Evolutionary conservation across 1,140 invertebrate species (phyloP).

Genomic region (Papilio machaon): DNA sequence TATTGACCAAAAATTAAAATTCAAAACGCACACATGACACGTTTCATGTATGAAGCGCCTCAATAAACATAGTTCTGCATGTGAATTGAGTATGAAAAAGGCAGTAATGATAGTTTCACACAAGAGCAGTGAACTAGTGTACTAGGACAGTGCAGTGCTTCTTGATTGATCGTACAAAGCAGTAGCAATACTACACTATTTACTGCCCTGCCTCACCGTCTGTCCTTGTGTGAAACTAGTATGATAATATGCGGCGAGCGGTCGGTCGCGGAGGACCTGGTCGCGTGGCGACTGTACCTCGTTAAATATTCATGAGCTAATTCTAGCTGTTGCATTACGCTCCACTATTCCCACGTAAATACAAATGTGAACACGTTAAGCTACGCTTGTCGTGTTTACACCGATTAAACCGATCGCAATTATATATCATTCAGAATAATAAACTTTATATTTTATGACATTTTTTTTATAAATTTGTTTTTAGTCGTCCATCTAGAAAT

Average conservation of each 20-base stretch:
- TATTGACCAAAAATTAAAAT: no score
- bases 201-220: not conserved
- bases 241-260: conserved; percentile 2
- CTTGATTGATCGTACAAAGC: not conserved
- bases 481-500: no score
- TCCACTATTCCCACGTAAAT: conserved; percentile 27
- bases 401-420: not conserved
- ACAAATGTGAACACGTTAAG: conserved; percentile 25
- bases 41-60: not conserved
- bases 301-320: conserved; percentile 37
- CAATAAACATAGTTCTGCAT: not conserved
- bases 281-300: conserved; percentile 18
- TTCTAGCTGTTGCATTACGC: conserved; percentile 29
- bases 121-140: no score
- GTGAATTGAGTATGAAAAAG: not conserved
- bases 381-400: conserved; percentile 19
- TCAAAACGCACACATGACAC: no score
- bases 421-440: not conserved
- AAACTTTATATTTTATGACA: not conserved
- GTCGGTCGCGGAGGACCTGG: not conserved
- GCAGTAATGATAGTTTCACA: not conserved
- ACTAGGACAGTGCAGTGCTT: no score
- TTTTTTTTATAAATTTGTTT: no score
- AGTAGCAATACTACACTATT: not conserved
- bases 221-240: not conserved